Conservation (phyloP, 2,888 invertebrate genomes). For the Spisula solida region DNA sequence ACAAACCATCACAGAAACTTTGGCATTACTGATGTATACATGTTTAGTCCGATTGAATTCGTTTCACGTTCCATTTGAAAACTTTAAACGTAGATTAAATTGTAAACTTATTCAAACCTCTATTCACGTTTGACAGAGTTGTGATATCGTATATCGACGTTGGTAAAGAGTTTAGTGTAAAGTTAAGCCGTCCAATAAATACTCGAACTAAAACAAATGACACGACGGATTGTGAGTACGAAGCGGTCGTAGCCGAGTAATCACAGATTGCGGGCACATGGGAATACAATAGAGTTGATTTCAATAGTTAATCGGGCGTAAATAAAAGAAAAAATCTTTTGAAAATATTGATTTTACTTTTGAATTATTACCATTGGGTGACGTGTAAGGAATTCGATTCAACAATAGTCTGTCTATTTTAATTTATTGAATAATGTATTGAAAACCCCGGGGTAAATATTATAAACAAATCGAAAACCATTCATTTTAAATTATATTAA, state of each 20-base stretch:
- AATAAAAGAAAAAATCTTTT: slow-evolving; percentile 50
- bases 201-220: slow-evolving; percentile 37
- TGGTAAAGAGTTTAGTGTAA: slow-evolving; percentile 32
- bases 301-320: slow-evolving; percentile 45
- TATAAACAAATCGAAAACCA: not conserved
- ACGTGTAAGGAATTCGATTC: not conserved
- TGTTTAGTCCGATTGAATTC: slow-evolving; percentile 2
- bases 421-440: slow-evolving; percentile 8
- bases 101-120: not conserved
- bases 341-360: slow-evolving; percentile 52
- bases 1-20: not conserved
- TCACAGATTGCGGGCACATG: slow-evolving; percentile 50
- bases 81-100: slow-evolving; percentile 18
- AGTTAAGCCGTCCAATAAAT: slow-evolving; percentile 34
- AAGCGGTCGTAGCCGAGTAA: slow-evolving; percentile 31
- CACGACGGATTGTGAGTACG: slow-evolving; percentile 26
- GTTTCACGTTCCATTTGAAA: not conserved
- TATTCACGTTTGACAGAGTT: not conserved
- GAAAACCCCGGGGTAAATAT: not conserved
- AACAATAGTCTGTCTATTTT: not conserved
- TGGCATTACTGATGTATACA: not conserved
- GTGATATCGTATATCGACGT: not conserved
- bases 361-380: slow-evolving; percentile 17
- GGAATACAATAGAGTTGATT: slow-evolving; percentile 34
- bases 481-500: not conserved